Percentiles rank a stretch among this genome's conserved stretches.
Conservation (phyloP, 1,140 invertebrate genomes). For the Pentalonia nigronervosa region DNA sequence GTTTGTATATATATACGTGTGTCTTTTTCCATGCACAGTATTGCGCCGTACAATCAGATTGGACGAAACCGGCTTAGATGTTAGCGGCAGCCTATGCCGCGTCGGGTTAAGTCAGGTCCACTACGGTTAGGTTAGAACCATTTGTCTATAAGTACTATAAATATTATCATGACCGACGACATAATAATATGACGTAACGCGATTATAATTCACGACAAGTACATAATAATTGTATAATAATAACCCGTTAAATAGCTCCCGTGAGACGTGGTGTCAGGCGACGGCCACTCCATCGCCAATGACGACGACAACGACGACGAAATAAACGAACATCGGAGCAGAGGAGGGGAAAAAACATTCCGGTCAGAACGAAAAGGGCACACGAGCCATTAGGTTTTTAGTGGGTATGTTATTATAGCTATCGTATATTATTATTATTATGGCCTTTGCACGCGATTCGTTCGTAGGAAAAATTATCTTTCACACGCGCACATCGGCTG, state of each 20-base stretch:
- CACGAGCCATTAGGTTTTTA: slow-evolving; percentile 17
- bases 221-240: slow-evolving; percentile 8
- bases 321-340: neutral
- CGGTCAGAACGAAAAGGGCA: neutral
- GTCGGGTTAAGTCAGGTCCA: neutral
- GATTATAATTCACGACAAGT: neutral
- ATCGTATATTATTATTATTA: neutral
- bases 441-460: slow-evolving; percentile 15
- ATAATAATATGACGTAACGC: too few relatives aligned
- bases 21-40: neutral
- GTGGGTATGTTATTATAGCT: slow-evolving; percentile 17
- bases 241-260: neutral
- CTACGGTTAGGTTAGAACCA: too few relatives aligned
- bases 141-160: too few relatives aligned
- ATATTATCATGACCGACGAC: too few relatives aligned
- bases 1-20: neutral
- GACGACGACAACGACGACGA: too few relatives aligned
- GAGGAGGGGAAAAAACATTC: neutral
- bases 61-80: neutral
- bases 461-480: neutral
- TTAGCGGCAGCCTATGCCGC: too few relatives aligned
- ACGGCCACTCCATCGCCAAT: neutral
- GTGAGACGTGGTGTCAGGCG: neutral
- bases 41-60: neutral
- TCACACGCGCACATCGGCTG: neutral